Percentiles rank a stretch among this genome's conserved stretches.
These are phyloP conservation scores for Ooceraea biroi DNA, from an alignment of 1,140 invertebrate species.

Conservation along the genomic window DNA sequence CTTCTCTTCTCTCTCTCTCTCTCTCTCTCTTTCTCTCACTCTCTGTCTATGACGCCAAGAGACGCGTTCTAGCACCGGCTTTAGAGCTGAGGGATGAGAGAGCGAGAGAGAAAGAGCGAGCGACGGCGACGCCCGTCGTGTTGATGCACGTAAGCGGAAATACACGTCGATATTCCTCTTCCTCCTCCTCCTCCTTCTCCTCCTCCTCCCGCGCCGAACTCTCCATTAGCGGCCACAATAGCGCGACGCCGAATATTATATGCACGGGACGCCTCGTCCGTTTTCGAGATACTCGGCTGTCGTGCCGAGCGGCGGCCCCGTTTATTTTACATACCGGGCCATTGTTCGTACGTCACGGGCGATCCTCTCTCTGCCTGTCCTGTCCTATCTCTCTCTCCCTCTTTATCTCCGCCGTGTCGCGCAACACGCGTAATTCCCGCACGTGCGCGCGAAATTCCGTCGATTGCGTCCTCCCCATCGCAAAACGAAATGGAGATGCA, in stretches of 20 bases:
- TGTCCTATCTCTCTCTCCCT: too few species aligned
- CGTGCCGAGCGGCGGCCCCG: slow-evolving; percentile 42
- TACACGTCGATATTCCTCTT: slow-evolving; percentile 57
- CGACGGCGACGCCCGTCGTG: slow-evolving; percentile 47
- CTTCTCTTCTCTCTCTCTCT: background rate
- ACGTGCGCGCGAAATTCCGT: slow-evolving; percentile 31
- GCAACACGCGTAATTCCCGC: slow-evolving; percentile 50
- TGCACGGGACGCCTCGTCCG: slow-evolving; percentile 50
- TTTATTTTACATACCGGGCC: slow-evolving; percentile 58
- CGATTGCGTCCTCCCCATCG: background rate
- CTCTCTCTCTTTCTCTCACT: too few species aligned
- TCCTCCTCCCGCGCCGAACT: slow-evolving; percentile 27
- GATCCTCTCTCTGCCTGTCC: slow-evolving; percentile 10
- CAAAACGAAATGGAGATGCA: background rate
- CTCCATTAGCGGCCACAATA: slow-evolving; percentile 67
- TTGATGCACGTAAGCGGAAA: slow-evolving; percentile 72
- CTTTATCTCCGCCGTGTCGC: slow-evolving; percentile 12
- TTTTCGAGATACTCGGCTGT: slow-evolving; percentile 63
- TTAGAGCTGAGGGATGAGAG: background rate
- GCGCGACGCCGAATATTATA: slow-evolving; percentile 55
- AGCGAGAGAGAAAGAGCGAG: too few species aligned
- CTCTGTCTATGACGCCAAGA: slow-evolving; percentile 12
- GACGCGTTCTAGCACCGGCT: slow-evolving; percentile 44
- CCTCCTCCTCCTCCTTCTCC: background rate
- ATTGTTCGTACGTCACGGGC: slow-evolving; percentile 56